These are phyloP conservation scores for Diadumene lineata DNA, from an alignment of 92 coral and sea anemone species.

Conservation along the genomic window DNA sequence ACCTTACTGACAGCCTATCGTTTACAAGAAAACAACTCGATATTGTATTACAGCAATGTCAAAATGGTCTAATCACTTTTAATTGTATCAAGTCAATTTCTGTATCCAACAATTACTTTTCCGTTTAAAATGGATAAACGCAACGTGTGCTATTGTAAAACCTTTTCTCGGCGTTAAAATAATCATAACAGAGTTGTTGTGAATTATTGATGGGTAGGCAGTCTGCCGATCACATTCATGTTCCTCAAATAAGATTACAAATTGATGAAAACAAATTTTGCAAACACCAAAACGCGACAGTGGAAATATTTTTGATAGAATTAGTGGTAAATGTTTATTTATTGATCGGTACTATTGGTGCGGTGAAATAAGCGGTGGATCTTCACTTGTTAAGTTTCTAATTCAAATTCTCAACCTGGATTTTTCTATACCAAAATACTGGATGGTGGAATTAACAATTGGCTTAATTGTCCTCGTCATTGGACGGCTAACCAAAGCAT, in stretches of 20 bases:
- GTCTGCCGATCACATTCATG: conserved; percentile 23
- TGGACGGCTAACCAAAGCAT: neutral
- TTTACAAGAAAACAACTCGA: no score
- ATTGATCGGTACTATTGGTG: neutral
- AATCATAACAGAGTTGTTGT: neutral
- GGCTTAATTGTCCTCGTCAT: neutral
- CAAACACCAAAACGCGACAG: conserved; percentile 5
- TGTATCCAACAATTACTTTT: neutral
- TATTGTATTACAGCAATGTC: neutral
- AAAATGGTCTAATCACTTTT: neutral
- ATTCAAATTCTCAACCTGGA: neutral
- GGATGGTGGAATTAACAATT: conserved; percentile 4
- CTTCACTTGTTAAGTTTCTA: neutral
- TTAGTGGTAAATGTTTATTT: neutral
- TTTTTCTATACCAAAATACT: neutral
- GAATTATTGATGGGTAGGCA: conserved; percentile 19
- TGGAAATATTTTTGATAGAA: neutral
- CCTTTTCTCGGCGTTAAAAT: conserved; percentile 3
- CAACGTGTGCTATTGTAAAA: neutral
- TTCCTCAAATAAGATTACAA: conserved; percentile 26
- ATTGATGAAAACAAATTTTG: conserved; percentile 34
- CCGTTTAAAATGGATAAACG: neutral
- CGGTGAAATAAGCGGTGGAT: neutral
- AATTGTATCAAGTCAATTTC: neutral
- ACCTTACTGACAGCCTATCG: no score